Evolutionary conservation across 2,888 invertebrate species (phyloP), one percentile per base, ranked within the genome.

Genomic region (Hoplodrina ambigua): DNA sequence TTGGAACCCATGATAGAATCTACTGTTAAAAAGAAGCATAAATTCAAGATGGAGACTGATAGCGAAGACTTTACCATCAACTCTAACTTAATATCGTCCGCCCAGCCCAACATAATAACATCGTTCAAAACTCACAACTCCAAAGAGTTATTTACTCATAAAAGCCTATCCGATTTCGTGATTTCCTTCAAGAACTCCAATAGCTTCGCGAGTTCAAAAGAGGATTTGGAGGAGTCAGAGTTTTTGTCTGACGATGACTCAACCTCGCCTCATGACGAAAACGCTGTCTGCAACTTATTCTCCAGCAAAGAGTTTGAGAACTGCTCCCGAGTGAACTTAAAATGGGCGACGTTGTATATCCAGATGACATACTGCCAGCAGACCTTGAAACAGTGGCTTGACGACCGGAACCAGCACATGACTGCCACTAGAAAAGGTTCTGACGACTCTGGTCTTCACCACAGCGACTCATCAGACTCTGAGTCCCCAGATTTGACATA

Each of bases 291-390:
- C 78, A 93, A 94, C 62, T 85, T 94, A 13, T 81, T 92, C 17
- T 77, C 88, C 0, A 75, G 85, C 44, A 88, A 88, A 19, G 90
- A 94, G 52, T 95, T 91, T 37, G 93, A 94, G 55, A 94, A 94
- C 65, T 95, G 94, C 60, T 94, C 95, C 0, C 86, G 96, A 20
- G 91, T 96, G 0, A 96, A 96, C 80, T 89, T 96, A 49, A 96
- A 97, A 86, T 97, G 97, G 96, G 97, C 97, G 0, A 97, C 97
- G 2, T 90, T 98, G 44, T 98, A 97, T 87, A 98, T 98, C 71
- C 98, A 98, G 92, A 98, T 98, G 98, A 97, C 98, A 52, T 96
- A 97, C 62, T 98, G 98, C 88, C 97, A 97, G 84, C 96, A 97
- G 80, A 98, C 98, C 0, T 92, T 98, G 58, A 96, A 97, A 72